Percentiles rank a stretch among this genome's conserved stretches.
These are phyloP conservation scores for Calvadosia cruxmelitensis DNA, from an alignment of 30 jellyfish, hydroid and myxozoan species.

Conservation along the genomic window DNA sequence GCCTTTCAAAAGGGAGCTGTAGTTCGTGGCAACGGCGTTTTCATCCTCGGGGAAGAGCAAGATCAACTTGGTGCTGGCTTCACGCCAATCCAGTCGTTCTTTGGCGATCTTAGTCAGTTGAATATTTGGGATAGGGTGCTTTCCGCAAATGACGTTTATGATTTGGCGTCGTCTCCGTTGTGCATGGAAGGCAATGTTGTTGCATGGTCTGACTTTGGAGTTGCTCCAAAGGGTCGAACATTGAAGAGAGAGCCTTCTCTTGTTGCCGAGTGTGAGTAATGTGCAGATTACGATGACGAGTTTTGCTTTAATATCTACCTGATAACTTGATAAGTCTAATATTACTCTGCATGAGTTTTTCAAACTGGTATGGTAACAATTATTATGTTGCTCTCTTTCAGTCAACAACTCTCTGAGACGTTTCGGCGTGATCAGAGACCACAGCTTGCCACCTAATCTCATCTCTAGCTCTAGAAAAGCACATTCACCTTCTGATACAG, in stretches of 20 bases:
- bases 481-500: background rate
- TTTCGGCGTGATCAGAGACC: background rate
- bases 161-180: constrained; percentile 44
- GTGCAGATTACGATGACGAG: too few species aligned
- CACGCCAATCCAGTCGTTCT: constrained; percentile 87
- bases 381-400: background rate
- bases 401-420: background rate
- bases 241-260: constrained; percentile 57
- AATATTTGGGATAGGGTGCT: constrained; percentile 66
- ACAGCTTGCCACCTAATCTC: background rate
- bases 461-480: background rate
- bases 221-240: constrained; percentile 38
- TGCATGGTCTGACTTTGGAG: constrained; percentile 89
- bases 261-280: constrained; percentile 79
- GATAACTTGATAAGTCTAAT: too few species aligned
- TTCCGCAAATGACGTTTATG: constrained; percentile 54
- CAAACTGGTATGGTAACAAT: too few species aligned
- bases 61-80: constrained; percentile 73
- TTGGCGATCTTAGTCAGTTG: constrained; percentile 86
- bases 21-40: constrained; percentile 63
- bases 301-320: background rate
- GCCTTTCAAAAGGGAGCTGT: constrained; percentile 57
- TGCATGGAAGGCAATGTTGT: constrained; percentile 70
- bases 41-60: constrained; percentile 91
- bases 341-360: too few species aligned